A percentile compares a stretch with the other conserved stretches of the same genome.
phyloP scores from a whole-genome alignment of 1,140 invertebrate species.

The Ptiloglossa arizonensis region DNA sequence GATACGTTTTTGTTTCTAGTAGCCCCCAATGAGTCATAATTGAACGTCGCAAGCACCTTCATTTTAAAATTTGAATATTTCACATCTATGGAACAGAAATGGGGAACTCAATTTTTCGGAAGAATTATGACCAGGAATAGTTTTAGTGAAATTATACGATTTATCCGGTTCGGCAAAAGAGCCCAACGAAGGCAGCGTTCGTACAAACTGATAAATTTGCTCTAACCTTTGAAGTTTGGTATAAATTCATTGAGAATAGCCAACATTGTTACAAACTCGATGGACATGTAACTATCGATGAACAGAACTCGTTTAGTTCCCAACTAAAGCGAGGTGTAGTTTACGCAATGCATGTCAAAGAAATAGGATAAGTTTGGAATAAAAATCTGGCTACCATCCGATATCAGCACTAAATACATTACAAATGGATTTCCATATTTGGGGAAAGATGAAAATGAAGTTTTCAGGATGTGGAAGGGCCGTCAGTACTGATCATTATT shows the following conservation, averaged over 20 bases:
- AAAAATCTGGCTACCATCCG: background rate
- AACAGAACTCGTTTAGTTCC: background rate
- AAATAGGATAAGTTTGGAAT: background rate
- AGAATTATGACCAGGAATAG: background rate
- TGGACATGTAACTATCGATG: background rate
- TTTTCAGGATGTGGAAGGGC: constrained; percentile 61
- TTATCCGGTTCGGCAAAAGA: background rate
- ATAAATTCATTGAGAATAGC: background rate
- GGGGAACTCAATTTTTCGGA: background rate
- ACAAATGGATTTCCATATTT: no score
- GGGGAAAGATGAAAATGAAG: constrained; percentile 72
- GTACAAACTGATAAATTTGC: no score
- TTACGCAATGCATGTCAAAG: no score
- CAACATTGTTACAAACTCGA: background rate
- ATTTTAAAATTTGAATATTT: background rate
- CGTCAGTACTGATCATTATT: constrained; percentile 70
- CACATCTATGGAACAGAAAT: background rate
- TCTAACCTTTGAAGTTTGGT: background rate
- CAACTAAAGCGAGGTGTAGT: background rate
- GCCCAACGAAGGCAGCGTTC: no score
- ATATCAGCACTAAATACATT: constrained; percentile 69
- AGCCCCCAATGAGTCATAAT: no score
- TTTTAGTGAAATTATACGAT: background rate
- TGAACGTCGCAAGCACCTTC: no score
- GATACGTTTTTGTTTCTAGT: no score